Evolutionary conservation across 2,797 vertebrate genomes (phyloP).

Genomic region (Etheostoma nigrum): DNA sequence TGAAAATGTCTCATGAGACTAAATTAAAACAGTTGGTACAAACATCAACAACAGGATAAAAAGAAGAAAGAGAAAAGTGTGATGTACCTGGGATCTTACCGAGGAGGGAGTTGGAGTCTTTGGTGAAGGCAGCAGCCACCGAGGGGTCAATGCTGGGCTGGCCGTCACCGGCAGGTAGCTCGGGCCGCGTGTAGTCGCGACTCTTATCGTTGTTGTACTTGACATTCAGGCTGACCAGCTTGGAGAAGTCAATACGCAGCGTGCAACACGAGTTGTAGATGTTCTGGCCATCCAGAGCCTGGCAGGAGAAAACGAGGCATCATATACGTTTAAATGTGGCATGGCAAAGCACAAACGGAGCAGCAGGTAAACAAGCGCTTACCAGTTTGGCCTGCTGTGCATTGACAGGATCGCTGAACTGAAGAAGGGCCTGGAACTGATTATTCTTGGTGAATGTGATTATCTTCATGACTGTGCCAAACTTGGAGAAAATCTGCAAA

Average conservation of each 20-base stretch:
- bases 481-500: conserved; percentile 97
- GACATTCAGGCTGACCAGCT: conserved; percentile 97
- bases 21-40: neutral
- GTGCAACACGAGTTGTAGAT: conserved; percentile 99
- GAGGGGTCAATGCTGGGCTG: conserved; percentile 92
- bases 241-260: conserved; percentile 97
- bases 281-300: conserved; percentile 98
- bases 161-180: conserved; percentile 96
- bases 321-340: neutral
- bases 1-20: neutral
- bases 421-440: conserved; percentile 98
- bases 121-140: conserved; percentile 93
- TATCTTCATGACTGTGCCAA: conserved; percentile 98
- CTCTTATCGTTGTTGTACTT: conserved; percentile 99
- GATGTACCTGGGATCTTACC: conserved; percentile 91
- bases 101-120: conserved; percentile 96
- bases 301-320: neutral
- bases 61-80: conserved; percentile 58
- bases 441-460: conserved; percentile 99
- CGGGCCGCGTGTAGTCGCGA: conserved; percentile 96
- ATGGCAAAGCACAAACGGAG: neutral
- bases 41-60: conserved; percentile 3
- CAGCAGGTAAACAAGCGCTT: conserved; percentile 53
- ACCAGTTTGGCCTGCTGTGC: conserved; percentile 98
- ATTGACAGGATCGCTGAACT: conserved; percentile 94